Evolutionary conservation across 2,888 invertebrate species (phyloP), one percentile per base, ranked within the genome.

Genomic region (Ctenicera cuprea): DNA sequence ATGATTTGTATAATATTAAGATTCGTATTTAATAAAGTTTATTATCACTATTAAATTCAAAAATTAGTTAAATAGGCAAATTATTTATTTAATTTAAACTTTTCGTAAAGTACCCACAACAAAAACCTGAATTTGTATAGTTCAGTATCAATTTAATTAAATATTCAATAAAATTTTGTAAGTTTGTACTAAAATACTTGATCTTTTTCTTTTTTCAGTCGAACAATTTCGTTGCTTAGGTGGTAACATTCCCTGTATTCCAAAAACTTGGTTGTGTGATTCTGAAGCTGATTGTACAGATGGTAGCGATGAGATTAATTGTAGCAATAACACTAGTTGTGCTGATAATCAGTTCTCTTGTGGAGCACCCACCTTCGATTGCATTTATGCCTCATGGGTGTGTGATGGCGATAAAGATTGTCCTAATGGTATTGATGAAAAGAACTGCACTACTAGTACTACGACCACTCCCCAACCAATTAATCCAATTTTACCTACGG

Each of bases 211-310:
- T 3, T 26, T 33, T 33, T 9, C 33, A 33, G 33, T 12, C 22
- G 12, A 50, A 8, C 20, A 50, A 22, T 50, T 50, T 20, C 11
- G 12, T 11, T 50, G 50, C 5, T 3, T 0, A 1, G 22, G n/a
- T 22, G 22, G 20, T 5, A 20, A 16, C n/a, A 14, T 43, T 2
- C n/a, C 14, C 14, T 95, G 95, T 80, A 92, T 95, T 70, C 94
- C 94, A 57, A 88, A 89, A 80, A 90, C 92, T 16, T 94, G 94
- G 91, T 90, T 91, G 50, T 97, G 97, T 87, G 96, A 96, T 86
- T 93, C 92, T 4, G 93, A 93, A 78, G 86, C 88, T 12, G 97
- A 97, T 85, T 97, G 95, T 80, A 85, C 87, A 0, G 91, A 91
- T 75, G 90, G 90, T 26, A 18, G 12, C 9, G 65, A 65, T 41